Evolutionary conservation across 2,113 vertebrate genomes (phyloP).

Genomic region (Tachuris rubrigastra): DNA sequence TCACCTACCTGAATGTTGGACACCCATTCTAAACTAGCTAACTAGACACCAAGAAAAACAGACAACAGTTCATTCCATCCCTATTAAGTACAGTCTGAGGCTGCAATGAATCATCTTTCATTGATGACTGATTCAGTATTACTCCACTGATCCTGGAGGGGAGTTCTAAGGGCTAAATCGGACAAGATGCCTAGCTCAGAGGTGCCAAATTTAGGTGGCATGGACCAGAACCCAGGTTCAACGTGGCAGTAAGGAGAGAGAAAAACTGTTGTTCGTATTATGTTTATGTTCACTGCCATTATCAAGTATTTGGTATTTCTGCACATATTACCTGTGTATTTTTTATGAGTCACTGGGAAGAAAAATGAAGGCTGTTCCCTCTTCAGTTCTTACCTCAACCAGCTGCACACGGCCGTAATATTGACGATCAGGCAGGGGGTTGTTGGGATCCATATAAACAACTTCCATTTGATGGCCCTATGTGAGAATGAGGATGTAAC

Average conservation of each 20-base stretch:
- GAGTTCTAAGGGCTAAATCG: not conserved
- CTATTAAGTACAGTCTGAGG: not conserved
- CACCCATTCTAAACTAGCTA: not conserved
- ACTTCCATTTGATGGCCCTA: conserved; percentile 83
- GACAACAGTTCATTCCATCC: not conserved
- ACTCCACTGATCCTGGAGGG: not conserved
- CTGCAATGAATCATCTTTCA: conserved; percentile 2
- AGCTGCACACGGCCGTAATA: conserved; percentile 84
- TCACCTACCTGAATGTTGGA: not conserved
- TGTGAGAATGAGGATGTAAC: not conserved
- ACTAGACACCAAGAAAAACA: not conserved
- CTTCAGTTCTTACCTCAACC: conserved; percentile 82
- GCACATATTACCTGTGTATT: not conserved
- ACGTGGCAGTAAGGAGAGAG: not conserved
- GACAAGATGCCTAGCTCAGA: not conserved
- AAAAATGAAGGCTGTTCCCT: not conserved
- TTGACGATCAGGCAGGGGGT: conserved; percentile 82
- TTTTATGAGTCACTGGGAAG: not conserved
- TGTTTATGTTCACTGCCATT: not conserved
- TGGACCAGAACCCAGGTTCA: not conserved
- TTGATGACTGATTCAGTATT: not conserved
- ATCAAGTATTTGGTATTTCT: not conserved
- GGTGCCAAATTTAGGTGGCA: not conserved
- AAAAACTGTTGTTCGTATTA: not conserved
- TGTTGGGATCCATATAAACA: conserved; percentile 74